Conservation (phyloP, 2,797 vertebrate genomes). For the Tachyglossus aculeatus region DNA sequence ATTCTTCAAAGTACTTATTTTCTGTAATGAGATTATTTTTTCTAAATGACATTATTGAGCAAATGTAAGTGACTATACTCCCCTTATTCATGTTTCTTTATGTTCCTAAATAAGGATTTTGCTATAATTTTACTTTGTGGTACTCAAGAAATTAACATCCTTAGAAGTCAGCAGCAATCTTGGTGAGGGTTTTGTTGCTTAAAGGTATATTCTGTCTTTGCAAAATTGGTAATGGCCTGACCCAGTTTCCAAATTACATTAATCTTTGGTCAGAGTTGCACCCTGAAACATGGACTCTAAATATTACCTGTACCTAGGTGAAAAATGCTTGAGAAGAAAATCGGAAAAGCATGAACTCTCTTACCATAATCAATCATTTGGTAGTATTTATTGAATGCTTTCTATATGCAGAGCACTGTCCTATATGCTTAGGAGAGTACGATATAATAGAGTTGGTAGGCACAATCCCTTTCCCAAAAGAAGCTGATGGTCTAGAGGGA, state of each 20-base stretch:
- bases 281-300: neutral
- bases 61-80: neutral
- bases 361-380: no score
- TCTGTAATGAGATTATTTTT: slow-evolving; percentile 1
- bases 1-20: neutral
- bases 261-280: neutral
- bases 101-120: neutral
- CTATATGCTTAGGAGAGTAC: no score
- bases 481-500: no score
- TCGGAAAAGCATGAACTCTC: no score
- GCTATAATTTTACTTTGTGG: slow-evolving; percentile 28
- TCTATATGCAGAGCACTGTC: no score
- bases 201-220: neutral
- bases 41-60: neutral
- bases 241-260: neutral
- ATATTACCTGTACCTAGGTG: neutral
- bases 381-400: no score
- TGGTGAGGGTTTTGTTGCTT: slow-evolving; percentile 54
- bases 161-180: slow-evolving; percentile 43
- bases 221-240: neutral
- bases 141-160: slow-evolving; percentile 20
- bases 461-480: no score
- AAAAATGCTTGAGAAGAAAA: neutral
- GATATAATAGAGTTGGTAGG: no score
- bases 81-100: neutral